phyloP scores from a whole-genome alignment of 2,797 vertebrate species.

The Pterois miles region DNA sequence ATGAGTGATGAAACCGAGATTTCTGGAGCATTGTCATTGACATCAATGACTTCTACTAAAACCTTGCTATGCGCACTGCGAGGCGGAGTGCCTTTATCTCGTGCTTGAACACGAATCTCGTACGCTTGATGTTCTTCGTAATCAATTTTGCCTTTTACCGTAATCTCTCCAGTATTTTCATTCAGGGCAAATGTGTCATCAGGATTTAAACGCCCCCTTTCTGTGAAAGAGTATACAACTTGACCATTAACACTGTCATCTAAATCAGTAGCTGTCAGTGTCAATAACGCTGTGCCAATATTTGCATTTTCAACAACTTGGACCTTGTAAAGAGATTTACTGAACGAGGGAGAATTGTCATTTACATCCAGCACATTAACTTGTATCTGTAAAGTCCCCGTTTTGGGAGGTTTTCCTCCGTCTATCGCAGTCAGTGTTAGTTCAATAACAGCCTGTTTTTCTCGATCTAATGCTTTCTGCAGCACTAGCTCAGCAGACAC shows the following conservation, averaged over 20 bases:
- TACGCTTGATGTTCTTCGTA: slow-evolving; percentile 71
- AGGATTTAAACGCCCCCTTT: slow-evolving; percentile 39
- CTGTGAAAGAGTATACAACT: slow-evolving; percentile 68
- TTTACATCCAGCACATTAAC: slow-evolving; percentile 78
- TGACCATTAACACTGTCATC: slow-evolving; percentile 76
- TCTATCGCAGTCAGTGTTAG: slow-evolving; percentile 77
- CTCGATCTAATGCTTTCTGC: slow-evolving; percentile 78
- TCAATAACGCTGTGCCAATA: slow-evolving; percentile 63
- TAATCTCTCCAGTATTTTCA: slow-evolving; percentile 68
- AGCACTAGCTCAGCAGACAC: slow-evolving; percentile 77
- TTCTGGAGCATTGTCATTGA: slow-evolving; percentile 81
- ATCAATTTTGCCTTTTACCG: slow-evolving; percentile 66
- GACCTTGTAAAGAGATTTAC: slow-evolving; percentile 73
- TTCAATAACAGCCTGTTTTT: slow-evolving; percentile 71
- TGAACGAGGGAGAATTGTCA: slow-evolving; percentile 77
- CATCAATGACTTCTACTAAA: slow-evolving; percentile 75
- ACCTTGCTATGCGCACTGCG: slow-evolving; percentile 72
- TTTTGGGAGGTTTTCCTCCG: slow-evolving; percentile 76
- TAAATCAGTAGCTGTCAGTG: slow-evolving; percentile 69
- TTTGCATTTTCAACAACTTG: slow-evolving; percentile 70
- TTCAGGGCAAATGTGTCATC: slow-evolving; percentile 64
- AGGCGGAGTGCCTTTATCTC: slow-evolving; percentile 69
- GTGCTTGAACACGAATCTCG: slow-evolving; percentile 75
- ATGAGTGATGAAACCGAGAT: slow-evolving; percentile 72
- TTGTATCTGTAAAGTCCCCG: slow-evolving; percentile 65